Evolutionary conservation across 2,797 vertebrate genomes (phyloP).

Genomic region (Mycteria americana): DNA sequence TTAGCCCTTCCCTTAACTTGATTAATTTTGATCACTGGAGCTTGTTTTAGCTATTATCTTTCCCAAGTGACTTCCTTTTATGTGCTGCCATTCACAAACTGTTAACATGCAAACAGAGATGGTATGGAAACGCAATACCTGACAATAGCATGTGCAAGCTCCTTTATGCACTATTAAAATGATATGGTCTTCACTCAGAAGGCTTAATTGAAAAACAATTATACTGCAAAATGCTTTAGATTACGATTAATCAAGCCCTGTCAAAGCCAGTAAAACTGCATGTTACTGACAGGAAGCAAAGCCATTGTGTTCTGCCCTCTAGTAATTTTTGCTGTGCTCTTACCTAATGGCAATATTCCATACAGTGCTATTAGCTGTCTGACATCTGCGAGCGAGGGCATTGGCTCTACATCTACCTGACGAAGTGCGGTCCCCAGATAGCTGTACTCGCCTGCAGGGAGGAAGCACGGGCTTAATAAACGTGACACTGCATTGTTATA

Average conservation of each 20-base stretch:
- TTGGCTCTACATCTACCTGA: conserved; percentile 73
- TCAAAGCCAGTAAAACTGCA: background rate
- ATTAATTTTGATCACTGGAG: conserved; percentile 50
- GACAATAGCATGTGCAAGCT: background rate
- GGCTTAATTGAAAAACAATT: conserved; percentile 15
- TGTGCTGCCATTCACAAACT: conserved; percentile 8
- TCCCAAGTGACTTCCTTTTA: background rate
- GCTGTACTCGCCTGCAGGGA: conserved; percentile 78
- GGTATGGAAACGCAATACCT: background rate
- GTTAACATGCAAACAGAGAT: background rate
- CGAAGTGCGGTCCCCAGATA: conserved; percentile 77
- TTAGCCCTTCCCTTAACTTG: conserved; percentile 21
- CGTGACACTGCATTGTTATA: background rate
- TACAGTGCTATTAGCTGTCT: conserved; percentile 84
- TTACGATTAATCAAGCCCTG: background rate
- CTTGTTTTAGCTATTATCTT: conserved; percentile 21
- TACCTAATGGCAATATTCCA: conserved; percentile 84
- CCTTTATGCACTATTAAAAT: background rate
- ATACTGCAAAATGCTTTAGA: background rate
- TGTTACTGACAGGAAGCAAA: background rate
- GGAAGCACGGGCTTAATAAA: background rate
- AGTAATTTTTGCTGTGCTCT: conserved; percentile 30
- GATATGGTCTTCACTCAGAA: background rate
- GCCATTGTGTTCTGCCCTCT: background rate
- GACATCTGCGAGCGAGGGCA: conserved; percentile 83